Evolutionary conservation across 2,888 invertebrate genomes (phyloP), one percentile per base, ranked within the genome.

Genomic region (Hydropsyche betteni): DNA sequence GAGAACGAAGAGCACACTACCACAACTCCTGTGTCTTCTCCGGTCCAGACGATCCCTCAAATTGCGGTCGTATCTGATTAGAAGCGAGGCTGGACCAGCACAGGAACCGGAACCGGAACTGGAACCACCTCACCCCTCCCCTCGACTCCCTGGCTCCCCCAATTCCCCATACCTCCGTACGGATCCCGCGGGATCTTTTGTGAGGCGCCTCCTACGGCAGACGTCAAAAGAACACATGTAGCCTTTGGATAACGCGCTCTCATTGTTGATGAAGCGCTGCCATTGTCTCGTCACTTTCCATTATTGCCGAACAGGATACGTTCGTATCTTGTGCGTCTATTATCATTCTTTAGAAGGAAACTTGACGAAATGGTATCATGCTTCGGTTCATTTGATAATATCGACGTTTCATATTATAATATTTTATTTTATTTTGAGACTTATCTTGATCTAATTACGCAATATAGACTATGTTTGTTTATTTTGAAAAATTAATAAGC

Each of bases 81-180:
- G 75, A 74, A 73, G 72, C 78, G 50, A 24, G 52, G 52, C 72
- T 16, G 72, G 61, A 68, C 72, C 68, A 68, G 71, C 69, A 24
- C 77, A 76, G 78, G 78, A 78, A 78, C 75, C 74, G 78, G 78
- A 78, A 78, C 64, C 76, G 78, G 78, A 78, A 74, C 74, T 68
- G 68, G 69, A 72, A 71, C 69, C 55, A 51, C 55, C 70, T 24
- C 70, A 6, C 50, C 71, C 53, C 70, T 44, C 33, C 24, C 34
- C 38, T 36, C 55, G 12, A 33, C 12, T 33, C 50, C 69, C 55
- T 55, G 6, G n/a, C 69, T 33, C 69, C 5, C 44, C n/a, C 68
- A 6, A 51, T 51, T 16, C 24, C 44, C 69, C 51, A 34, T 69
- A 14, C 24, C 44, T 69, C 24, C 38, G 38, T 69, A 14, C 44